Conservation (phyloP, 1,140 invertebrate genomes). For the Penaeus vannamei region DNA sequence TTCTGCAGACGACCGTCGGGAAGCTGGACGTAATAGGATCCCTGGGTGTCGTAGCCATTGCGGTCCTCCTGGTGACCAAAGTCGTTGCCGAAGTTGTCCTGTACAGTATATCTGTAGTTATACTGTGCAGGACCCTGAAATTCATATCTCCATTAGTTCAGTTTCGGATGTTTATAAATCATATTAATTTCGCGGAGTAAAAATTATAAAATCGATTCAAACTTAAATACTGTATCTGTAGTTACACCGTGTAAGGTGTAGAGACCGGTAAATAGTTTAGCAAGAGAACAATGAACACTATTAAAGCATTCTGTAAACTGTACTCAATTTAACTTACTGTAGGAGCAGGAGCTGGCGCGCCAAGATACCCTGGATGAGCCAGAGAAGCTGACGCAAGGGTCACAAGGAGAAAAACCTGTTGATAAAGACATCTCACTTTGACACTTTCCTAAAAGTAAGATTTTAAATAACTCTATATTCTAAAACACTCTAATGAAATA, state of each 20-base stretch:
- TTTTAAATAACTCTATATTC: too few species aligned
- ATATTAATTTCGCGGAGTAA: neutral
- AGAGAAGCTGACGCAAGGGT: neutral
- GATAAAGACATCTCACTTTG: neutral
- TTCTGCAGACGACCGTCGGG: slow-evolving; percentile 37
- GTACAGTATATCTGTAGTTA: slow-evolving; percentile 71
- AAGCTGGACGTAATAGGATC: neutral
- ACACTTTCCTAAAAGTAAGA: too few species aligned
- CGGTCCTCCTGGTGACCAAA: neutral
- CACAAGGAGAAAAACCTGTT: neutral
- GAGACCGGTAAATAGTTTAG: too few species aligned
- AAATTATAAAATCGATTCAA: too few species aligned
- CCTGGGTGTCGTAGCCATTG: slow-evolving; percentile 16
- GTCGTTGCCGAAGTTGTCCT: slow-evolving; percentile 73
- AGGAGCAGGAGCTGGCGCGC: neutral
- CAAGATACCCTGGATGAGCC: neutral
- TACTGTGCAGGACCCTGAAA: neutral
- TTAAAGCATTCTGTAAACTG: too few species aligned
- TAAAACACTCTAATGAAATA: too few species aligned
- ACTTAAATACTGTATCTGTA: too few species aligned
- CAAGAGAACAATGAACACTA: too few species aligned
- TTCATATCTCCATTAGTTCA: neutral
- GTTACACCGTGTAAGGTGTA: too few species aligned
- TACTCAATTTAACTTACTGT: neutral
- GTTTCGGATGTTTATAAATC: neutral